phyloP scores from a whole-genome alignment of 2,797 vertebrate genomes.

The Acanthis flammea region DNA sequence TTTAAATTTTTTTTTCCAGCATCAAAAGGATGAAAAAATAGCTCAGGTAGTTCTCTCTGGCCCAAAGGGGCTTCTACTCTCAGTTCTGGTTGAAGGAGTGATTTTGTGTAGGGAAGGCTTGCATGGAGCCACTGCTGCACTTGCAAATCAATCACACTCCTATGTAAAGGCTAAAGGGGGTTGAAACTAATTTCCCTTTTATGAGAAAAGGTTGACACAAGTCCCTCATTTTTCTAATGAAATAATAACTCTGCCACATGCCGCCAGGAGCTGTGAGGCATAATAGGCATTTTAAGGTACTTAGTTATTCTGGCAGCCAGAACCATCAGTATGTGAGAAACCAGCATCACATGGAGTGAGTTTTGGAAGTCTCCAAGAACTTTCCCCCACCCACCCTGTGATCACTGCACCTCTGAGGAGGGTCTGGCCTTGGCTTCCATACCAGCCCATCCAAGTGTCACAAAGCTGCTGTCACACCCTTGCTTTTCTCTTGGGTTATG shows the following conservation, averaged over 20 bases:
- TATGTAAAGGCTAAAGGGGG: background rate
- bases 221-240: background rate
- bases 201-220: background rate
- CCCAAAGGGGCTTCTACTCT: background rate
- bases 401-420: background rate
- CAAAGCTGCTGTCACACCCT: background rate
- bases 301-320: background rate
- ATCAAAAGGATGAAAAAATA: background rate
- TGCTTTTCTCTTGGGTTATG: background rate
- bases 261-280: background rate
- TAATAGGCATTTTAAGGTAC: background rate
- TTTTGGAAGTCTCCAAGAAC: background rate
- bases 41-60: background rate
- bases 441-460: background rate
- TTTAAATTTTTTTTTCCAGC: background rate
- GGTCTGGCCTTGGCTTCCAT: accelerated
- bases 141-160: background rate
- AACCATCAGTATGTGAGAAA: background rate
- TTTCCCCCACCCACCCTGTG: background rate
- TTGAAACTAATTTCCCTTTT: slow-evolving; percentile 8
- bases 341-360: background rate
- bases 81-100: background rate
- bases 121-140: background rate
- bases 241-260: background rate
- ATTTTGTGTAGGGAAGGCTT: background rate